A percentile compares a stretch with the other conserved stretches of the same genome.
Conservation (phyloP, 2,113 vertebrate genomes). For the Callaeas wilsoni region DNA sequence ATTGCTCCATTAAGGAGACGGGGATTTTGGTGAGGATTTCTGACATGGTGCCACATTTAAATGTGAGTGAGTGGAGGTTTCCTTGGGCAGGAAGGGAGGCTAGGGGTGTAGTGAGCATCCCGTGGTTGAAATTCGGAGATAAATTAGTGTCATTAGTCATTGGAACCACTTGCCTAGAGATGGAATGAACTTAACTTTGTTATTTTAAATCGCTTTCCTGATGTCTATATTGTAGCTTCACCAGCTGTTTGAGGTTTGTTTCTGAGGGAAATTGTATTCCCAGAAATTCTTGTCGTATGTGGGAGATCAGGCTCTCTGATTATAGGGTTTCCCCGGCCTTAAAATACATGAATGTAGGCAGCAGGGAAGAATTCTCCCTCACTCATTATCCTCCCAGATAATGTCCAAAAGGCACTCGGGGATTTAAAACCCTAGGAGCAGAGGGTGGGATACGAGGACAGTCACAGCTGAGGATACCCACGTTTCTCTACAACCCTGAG, state of each 20-base stretch:
- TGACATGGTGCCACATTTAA: not conserved
- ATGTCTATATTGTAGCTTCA: not conserved
- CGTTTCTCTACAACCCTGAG: fast-evolving
- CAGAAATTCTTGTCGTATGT: not conserved
- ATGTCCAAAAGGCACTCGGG: not conserved
- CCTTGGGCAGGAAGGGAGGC: not conserved
- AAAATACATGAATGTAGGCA: not conserved
- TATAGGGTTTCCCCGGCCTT: not conserved
- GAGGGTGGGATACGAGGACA: not conserved
- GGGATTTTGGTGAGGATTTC: not conserved
- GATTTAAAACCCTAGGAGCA: fast-evolving
- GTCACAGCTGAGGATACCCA: fast-evolving
- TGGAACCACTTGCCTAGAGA: not conserved
- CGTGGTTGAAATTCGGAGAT: not conserved
- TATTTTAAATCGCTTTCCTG: not conserved
- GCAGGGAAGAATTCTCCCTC: not conserved
- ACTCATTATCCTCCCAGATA: not conserved
- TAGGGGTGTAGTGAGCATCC: not conserved
- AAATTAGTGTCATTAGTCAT: fast-evolving
- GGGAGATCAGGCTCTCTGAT: not conserved
- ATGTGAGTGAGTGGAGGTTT: fast-evolving
- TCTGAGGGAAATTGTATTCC: not conserved
- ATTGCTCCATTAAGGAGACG: fast-evolving
- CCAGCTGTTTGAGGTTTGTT: not conserved
- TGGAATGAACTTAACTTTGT: fast-evolving